Conservation (phyloP, 2,797 vertebrate genomes). For the Hydrolagus colliei region DNA sequence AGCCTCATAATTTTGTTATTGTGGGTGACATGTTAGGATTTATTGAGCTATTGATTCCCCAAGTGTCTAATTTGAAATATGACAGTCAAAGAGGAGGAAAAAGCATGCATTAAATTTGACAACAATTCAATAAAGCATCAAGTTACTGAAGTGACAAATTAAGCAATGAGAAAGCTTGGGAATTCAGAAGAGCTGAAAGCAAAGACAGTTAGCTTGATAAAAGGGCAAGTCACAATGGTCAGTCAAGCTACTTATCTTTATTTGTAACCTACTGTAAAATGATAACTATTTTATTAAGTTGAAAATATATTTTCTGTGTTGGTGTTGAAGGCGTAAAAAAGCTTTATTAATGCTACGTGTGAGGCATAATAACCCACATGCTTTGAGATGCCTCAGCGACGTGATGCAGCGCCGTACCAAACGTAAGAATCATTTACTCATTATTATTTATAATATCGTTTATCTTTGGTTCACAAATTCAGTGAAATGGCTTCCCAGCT, state of each 20-base stretch:
- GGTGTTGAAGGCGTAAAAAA: not conserved
- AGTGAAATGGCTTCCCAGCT: too few species aligned
- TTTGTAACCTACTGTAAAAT: not conserved
- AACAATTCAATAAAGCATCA: not conserved
- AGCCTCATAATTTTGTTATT: conserved; percentile 11
- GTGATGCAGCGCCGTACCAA: too few species aligned
- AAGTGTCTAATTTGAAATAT: not conserved
- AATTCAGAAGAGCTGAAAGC: not conserved
- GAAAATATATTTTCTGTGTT: not conserved
- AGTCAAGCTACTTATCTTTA: not conserved
- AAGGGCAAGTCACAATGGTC: not conserved
- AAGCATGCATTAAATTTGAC: not conserved
- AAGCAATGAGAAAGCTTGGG: not conserved
- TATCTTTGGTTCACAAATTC: too few species aligned
- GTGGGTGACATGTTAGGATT: conserved; percentile 1
- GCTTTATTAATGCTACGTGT: not conserved
- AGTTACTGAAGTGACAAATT: conserved; percentile 13
- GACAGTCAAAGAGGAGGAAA: not conserved
- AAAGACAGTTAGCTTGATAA: not conserved
- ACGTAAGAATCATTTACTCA: too few species aligned
- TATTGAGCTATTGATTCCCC: not conserved
- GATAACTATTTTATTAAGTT: not conserved
- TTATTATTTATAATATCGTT: too few species aligned
- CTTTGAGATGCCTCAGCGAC: not conserved
- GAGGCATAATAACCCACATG: not conserved